Evolutionary conservation across 2,113 vertebrate species (phyloP).

Genomic region (Raja brachyura): DNA sequence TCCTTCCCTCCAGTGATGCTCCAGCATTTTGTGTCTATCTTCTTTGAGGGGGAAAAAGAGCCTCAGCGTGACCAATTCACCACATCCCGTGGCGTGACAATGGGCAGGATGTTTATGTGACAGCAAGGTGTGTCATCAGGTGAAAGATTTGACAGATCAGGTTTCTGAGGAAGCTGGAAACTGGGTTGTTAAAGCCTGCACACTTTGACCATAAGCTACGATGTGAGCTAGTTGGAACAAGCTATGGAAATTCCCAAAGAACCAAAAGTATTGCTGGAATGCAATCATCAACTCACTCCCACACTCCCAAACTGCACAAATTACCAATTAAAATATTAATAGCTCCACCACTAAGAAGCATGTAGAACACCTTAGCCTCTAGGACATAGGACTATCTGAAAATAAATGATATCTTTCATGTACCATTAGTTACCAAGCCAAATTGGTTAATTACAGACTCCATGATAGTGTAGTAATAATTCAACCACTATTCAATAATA

Average conservation of each 20-base stretch:
- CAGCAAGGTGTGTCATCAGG: neutral
- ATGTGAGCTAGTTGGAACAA: neutral
- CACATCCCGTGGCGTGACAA: no score
- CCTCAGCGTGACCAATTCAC: no score
- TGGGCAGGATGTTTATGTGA: no score
- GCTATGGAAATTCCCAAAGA: neutral
- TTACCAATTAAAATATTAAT: neutral
- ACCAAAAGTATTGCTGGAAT: no score
- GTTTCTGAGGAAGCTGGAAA: neutral
- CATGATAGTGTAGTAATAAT: neutral
- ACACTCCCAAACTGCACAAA: no score
- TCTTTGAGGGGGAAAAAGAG: no score
- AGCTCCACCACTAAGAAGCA: neutral
- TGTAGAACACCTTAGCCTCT: neutral
- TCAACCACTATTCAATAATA: neutral
- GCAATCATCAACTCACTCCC: neutral
- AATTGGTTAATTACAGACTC: neutral
- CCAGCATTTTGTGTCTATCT: no score
- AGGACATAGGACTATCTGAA: neutral
- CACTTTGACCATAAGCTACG: neutral
- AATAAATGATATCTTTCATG: neutral
- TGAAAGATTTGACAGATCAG: neutral
- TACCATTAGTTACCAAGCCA: neutral
- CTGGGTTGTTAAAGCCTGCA: neutral
- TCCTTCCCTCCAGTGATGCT: no score